Evolutionary conservation across 2,888 invertebrate genomes (phyloP).

Genomic region (Synergus umbraculus): DNA sequence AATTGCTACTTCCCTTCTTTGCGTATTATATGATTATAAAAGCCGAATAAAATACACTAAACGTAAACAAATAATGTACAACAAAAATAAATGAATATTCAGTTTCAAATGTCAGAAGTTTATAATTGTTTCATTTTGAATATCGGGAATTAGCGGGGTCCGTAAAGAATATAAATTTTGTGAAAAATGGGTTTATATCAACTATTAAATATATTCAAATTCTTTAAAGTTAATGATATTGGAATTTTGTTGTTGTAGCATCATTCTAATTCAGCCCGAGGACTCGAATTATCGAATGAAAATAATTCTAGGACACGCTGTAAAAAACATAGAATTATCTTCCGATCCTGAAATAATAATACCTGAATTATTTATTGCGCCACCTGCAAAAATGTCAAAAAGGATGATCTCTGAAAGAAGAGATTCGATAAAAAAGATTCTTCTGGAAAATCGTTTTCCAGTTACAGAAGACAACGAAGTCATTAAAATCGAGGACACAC

Average conservation of each 20-base stretch:
- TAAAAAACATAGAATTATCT: slow-evolving; percentile 65
- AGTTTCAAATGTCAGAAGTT: too few species aligned
- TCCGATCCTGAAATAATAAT: slow-evolving; percentile 54
- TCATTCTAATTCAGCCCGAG: slow-evolving; percentile 66
- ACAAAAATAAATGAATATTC: too few species aligned
- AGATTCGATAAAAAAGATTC: slow-evolving; percentile 60
- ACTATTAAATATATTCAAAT: not conserved
- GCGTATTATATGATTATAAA: too few species aligned
- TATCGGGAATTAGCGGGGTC: too few species aligned
- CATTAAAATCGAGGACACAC: slow-evolving; percentile 66
- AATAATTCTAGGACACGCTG: slow-evolving; percentile 69
- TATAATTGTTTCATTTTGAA: too few species aligned
- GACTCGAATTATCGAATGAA: slow-evolving; percentile 60
- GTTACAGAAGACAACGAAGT: slow-evolving; percentile 66
- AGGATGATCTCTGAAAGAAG: slow-evolving; percentile 60
- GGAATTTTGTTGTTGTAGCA: slow-evolving; percentile 59
- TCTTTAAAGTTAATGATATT: not conserved
- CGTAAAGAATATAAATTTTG: too few species aligned
- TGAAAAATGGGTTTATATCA: too few species aligned
- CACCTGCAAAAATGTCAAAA: slow-evolving; percentile 50
- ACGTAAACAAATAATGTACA: too few species aligned
- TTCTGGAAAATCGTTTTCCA: slow-evolving; percentile 69
- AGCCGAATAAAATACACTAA: too few species aligned
- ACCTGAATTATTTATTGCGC: slow-evolving; percentile 66
- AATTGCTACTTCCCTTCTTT: not conserved